These are phyloP conservation scores for Pithys albifrons DNA, from an alignment of 2,113 vertebrate species.

Conservation along the genomic window DNA sequence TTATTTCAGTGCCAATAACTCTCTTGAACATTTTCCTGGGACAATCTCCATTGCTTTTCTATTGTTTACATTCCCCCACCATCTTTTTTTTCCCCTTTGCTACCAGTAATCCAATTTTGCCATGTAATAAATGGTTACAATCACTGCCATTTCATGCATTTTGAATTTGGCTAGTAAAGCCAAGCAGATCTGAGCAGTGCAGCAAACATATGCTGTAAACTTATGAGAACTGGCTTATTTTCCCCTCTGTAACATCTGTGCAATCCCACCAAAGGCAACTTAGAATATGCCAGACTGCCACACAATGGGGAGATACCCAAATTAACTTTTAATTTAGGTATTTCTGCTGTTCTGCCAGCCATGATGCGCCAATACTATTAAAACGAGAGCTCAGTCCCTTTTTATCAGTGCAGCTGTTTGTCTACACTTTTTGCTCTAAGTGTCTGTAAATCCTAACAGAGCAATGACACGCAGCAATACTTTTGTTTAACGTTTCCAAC, in stretches of 20 bases:
- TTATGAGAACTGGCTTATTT: not conserved
- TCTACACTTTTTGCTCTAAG: not conserved
- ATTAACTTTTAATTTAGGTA: slow-evolving; percentile 22
- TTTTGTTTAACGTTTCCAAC: not conserved
- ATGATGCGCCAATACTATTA: not conserved
- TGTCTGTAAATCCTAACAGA: not conserved
- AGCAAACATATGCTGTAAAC: slow-evolving; percentile 2
- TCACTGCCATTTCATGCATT: not conserved
- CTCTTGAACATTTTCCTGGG: not conserved
- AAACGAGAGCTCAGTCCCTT: not conserved
- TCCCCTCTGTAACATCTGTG: not conserved
- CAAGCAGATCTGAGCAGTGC: not conserved
- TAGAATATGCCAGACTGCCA: not conserved
- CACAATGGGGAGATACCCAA: not conserved
- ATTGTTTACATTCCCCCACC: not conserved
- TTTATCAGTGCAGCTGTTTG: not conserved
- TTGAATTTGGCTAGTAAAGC: slow-evolving; percentile 8
- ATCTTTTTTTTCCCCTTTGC: not conserved
- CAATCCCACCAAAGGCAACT: not conserved
- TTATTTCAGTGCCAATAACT: not conserved
- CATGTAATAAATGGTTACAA: not conserved
- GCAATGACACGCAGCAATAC: not conserved
- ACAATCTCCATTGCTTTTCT: not conserved
- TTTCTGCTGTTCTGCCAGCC: not conserved
- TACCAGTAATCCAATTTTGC: not conserved